A percentile compares a stretch with the other conserved stretches of the same genome.
These are phyloP conservation scores for Channa argus DNA, from an alignment of 2,113 vertebrate genomes.

Conservation along the genomic window DNA sequence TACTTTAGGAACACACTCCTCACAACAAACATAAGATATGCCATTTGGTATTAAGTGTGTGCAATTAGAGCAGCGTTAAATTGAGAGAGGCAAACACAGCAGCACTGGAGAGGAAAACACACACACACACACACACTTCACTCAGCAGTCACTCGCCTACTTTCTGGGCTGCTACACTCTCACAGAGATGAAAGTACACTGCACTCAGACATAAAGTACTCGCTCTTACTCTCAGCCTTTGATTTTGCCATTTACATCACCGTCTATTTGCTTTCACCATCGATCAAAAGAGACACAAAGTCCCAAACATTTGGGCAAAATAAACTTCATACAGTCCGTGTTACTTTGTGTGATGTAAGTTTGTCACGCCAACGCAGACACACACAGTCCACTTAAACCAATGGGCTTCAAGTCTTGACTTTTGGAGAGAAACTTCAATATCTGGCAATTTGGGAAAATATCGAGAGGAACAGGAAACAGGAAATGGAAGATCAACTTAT, in stretches of 20 bases:
- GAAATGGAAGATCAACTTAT: too few relatives aligned
- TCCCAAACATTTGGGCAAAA: too few relatives aligned
- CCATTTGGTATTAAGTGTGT: slow-evolving; percentile 3
- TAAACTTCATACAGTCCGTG: too few relatives aligned
- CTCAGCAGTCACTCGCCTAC: not conserved
- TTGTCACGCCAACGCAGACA: too few relatives aligned
- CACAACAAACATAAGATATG: slow-evolving; percentile 29
- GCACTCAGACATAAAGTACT: not conserved
- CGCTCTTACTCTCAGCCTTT: not conserved
- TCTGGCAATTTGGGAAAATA: too few relatives aligned
- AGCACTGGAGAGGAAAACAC: not conserved
- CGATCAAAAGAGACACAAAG: too few relatives aligned
- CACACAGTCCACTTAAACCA: too few relatives aligned
- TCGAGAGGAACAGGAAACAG: too few relatives aligned
- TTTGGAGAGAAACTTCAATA: too few relatives aligned
- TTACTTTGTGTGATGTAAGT: too few relatives aligned
- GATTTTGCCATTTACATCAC: not conserved
- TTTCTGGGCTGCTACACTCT: slow-evolving; percentile 19
- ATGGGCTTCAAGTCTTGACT: too few relatives aligned
- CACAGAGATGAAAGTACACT: slow-evolving; percentile 27
- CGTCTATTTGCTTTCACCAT: not conserved
- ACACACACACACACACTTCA: not conserved
- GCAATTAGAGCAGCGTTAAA: slow-evolving; percentile 46
- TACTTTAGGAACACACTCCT: not conserved
- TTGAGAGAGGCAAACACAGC: not conserved